phyloP scores from a whole-genome alignment of 2,888 invertebrate species.

The Lysandra bellargus region DNA sequence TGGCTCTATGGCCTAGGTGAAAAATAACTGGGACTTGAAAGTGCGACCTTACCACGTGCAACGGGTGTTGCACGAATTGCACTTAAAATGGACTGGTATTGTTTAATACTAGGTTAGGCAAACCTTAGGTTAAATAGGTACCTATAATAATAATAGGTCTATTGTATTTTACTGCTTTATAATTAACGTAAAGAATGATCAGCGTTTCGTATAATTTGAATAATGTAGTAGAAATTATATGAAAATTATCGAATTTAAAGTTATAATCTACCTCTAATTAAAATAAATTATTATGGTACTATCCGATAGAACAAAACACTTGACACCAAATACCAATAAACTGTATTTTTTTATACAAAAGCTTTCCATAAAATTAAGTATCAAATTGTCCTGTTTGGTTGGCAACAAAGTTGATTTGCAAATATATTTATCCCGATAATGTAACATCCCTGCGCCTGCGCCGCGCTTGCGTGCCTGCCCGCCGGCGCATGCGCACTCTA shows the following conservation, averaged over 20 bases:
- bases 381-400: neutral
- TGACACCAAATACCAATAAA: too few relatives aligned
- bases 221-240: too few relatives aligned
- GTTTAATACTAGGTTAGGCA: neutral
- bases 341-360: slow-evolving; percentile 40
- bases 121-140: neutral
- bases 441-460: slow-evolving; percentile 69
- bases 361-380: slow-evolving; percentile 63
- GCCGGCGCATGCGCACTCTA: slow-evolving; percentile 62
- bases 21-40: slow-evolving; percentile 7
- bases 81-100: slow-evolving; percentile 1
- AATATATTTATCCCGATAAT: slow-evolving; percentile 36
- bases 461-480: slow-evolving; percentile 67
- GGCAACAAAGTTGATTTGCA: slow-evolving; percentile 13
- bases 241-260: too few relatives aligned
- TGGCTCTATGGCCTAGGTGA: neutral
- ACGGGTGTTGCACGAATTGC: slow-evolving; percentile 4
- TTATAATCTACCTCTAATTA: too few relatives aligned
- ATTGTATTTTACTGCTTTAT: neutral
- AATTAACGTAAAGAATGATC: neutral
- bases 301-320: too few relatives aligned
- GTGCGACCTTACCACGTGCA: neutral
- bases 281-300: too few relatives aligned
- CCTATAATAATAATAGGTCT: neutral
- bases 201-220: too few relatives aligned